phyloP scores from a whole-genome alignment of 1,140 invertebrate genomes.

The Aphidius ervi region DNA sequence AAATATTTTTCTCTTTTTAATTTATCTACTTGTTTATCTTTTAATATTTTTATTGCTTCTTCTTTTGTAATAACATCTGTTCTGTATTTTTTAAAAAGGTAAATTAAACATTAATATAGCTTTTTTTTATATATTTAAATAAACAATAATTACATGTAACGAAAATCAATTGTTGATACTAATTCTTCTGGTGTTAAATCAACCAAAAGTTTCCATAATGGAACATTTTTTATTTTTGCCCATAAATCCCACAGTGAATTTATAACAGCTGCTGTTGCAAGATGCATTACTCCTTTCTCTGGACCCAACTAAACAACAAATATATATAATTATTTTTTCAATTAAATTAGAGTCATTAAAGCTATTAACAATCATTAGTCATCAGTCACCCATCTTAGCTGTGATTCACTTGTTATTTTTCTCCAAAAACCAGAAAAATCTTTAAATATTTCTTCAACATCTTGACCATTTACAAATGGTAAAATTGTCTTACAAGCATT shows the following conservation, averaged over 20 bases:
- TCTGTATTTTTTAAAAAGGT: conserved; percentile 47
- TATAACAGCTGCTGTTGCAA: conserved; percentile 81
- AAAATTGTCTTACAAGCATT: conserved; percentile 68
- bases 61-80: conserved; percentile 76
- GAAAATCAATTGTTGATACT: conserved; percentile 83
- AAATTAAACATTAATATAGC: conserved; percentile 11
- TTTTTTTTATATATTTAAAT: not conserved
- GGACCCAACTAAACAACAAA: conserved; percentile 71
- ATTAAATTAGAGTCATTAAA: not conserved
- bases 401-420: conserved; percentile 77
- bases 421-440: conserved; percentile 79
- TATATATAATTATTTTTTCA: not conserved
- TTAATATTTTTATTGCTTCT: conserved; percentile 74
- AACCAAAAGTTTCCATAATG: conserved; percentile 78
- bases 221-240: conserved; percentile 79
- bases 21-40: conserved; percentile 57
- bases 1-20: conserved; percentile 59
- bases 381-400: conserved; percentile 81
- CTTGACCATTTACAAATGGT: conserved; percentile 63
- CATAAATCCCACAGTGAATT: conserved; percentile 92
- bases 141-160: conserved; percentile 63
- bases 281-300: conserved; percentile 86
- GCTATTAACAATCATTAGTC: not conserved
- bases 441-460: conserved; percentile 65
- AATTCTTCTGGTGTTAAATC: conserved; percentile 80